phyloP scores from a whole-genome alignment of 2,888 invertebrate genomes.

The Heliconius aoede region DNA sequence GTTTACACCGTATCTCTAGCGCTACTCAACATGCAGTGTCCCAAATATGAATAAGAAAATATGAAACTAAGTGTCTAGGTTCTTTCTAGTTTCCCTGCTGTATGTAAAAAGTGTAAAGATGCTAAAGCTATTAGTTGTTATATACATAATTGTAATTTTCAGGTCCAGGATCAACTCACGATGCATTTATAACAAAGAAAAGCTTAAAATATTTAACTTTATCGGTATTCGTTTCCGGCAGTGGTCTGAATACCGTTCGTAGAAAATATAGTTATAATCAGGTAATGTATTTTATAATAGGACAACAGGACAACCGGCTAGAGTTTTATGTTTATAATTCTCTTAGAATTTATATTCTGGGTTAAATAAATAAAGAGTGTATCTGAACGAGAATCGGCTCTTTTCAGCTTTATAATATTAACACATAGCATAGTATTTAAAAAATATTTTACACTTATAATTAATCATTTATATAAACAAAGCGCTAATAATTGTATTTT shows the following conservation, averaged over 20 bases:
- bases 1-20: too few relatives aligned
- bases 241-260: conserved; percentile 45
- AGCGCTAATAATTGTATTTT: too few relatives aligned
- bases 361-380: too few relatives aligned
- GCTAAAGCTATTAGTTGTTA: background rate
- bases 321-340: too few relatives aligned
- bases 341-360: too few relatives aligned
- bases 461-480: too few relatives aligned
- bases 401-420: too few relatives aligned
- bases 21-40: background rate
- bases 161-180: conserved; percentile 65
- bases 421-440: too few relatives aligned
- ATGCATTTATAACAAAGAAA: conserved; percentile 59
- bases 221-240: conserved; percentile 53
- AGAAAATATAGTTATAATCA: conserved; percentile 60
- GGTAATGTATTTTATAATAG: background rate
- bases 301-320: too few relatives aligned
- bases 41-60: background rate
- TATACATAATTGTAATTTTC: conserved; percentile 43
- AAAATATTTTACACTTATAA: too few relatives aligned
- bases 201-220: conserved; percentile 59
- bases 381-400: too few relatives aligned
- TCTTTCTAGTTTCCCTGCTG: background rate
- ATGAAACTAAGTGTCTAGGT: background rate
- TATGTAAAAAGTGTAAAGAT: background rate